Evolutionary conservation across 2,797 vertebrate species (phyloP).

Genomic region (Apogon talboti): DNA sequence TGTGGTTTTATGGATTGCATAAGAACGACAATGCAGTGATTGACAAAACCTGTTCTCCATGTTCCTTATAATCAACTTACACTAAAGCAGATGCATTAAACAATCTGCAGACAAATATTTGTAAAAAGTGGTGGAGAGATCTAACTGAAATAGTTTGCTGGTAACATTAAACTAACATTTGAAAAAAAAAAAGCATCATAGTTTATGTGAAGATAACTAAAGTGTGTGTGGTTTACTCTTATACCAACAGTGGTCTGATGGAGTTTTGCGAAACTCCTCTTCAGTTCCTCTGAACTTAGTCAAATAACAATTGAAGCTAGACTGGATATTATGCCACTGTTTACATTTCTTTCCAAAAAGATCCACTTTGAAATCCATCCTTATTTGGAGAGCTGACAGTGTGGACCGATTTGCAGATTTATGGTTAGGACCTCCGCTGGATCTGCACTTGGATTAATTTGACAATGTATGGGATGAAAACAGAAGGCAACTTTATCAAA

Average conservation of each 20-base stretch:
- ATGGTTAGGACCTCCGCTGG: constrained; percentile 4
- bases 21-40: constrained; percentile 2
- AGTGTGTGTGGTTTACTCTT: constrained; percentile 11
- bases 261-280: constrained; percentile 24
- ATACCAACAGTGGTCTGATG: constrained; percentile 9
- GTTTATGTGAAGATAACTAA: neutral
- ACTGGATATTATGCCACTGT: constrained; percentile 28
- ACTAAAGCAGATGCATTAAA: too few species aligned
- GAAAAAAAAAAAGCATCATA: neutral
- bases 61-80: too few species aligned
- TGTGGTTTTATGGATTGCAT: constrained; percentile 25
- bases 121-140: neutral
- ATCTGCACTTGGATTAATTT: constrained; percentile 8
- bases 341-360: constrained; percentile 33
- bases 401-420: constrained; percentile 25
- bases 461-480: neutral
- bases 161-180: neutral
- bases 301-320: constrained; percentile 17
- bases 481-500: neutral
- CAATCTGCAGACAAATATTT: neutral
- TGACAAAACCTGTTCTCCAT: too few species aligned
- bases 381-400: constrained; percentile 30
- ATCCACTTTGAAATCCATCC: constrained; percentile 28
- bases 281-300: constrained; percentile 12
- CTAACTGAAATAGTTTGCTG: neutral